A percentile compares a stretch with the other conserved stretches of the same genome.
phyloP scores from a whole-genome alignment of 2,113 vertebrate genomes.

The human (Homo sapiens) region DNA sequence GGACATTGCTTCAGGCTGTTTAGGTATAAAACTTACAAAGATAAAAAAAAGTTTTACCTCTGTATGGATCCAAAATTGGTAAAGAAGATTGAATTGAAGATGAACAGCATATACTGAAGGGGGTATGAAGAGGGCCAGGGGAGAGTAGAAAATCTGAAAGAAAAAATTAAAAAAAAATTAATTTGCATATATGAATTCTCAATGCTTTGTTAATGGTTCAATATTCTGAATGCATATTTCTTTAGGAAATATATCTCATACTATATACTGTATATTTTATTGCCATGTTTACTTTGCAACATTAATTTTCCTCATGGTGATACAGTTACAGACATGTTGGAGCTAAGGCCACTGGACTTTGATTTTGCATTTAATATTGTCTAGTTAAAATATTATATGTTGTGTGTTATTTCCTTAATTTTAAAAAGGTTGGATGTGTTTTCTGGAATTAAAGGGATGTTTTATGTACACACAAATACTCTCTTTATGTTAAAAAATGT shows the following conservation, averaged over 20 bases:
- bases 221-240: not conserved
- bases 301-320: conserved; percentile 23
- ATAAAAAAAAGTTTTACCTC: conserved; percentile 88
- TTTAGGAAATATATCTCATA: not conserved
- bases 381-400: conserved; percentile 22
- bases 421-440: conserved; percentile 14
- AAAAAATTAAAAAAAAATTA: conserved; percentile 14
- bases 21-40: conserved; percentile 78
- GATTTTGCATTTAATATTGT: conserved; percentile 39
- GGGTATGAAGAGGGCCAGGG: conserved; percentile 92
- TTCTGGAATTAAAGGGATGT: not conserved
- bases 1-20: conserved; percentile 82
- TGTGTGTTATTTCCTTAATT: conserved; percentile 11
- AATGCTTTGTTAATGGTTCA: not conserved
- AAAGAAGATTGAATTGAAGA: conserved; percentile 94
- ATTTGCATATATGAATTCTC: not conserved
- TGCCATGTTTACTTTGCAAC: conserved; percentile 27
- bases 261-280: not conserved
- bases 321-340: conserved; percentile 26
- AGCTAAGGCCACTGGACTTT: conserved; percentile 13
- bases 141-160: conserved; percentile 92
- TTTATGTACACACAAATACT: not conserved
- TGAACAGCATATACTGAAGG: conserved; percentile 93
- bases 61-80: conserved; percentile 98
- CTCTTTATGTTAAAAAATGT: not conserved